These are phyloP conservation scores for Salarias fasciatus DNA, from an alignment of 2,797 vertebrate species.

Conservation along the genomic window DNA sequence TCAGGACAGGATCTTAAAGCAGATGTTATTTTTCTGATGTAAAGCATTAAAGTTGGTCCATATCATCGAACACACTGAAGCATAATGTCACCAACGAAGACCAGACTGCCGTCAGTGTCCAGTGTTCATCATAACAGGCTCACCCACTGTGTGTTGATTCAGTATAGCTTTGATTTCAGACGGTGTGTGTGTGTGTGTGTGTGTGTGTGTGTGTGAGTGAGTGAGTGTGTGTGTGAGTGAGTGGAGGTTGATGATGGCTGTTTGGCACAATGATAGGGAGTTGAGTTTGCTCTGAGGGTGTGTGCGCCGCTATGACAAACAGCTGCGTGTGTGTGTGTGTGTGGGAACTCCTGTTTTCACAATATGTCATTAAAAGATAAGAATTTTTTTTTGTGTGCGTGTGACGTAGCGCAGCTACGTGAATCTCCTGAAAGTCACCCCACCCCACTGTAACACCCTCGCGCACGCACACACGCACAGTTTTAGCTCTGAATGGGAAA, in stretches of 20 bases:
- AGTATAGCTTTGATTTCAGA: conserved; percentile 45
- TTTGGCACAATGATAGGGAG: conserved; percentile 49
- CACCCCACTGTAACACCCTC: neutral
- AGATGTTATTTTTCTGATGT: conserved; percentile 15
- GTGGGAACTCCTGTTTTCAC: conserved; percentile 36
- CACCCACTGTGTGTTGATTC: conserved; percentile 26
- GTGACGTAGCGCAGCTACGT: neutral
- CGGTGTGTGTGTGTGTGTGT: conserved; percentile 21
- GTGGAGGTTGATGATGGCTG: conserved; percentile 8
- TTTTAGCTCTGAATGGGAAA: no score
- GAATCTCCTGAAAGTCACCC: conserved; percentile 4
- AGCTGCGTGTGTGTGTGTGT: conserved; percentile 21
- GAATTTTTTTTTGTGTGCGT: conserved; percentile 8
- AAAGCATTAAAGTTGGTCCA: conserved; percentile 36
- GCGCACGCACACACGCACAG: neutral
- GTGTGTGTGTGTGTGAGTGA: conserved; percentile 10
- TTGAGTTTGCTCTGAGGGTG: conserved; percentile 59
- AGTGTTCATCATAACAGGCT: no score
- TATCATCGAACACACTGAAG: conserved; percentile 45
- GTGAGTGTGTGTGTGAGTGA: no score
- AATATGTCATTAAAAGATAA: conserved; percentile 30
- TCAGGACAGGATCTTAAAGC: conserved; percentile 53
- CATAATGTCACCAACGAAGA: conserved; percentile 36
- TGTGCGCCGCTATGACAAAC: conserved; percentile 39
- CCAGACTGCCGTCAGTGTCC: no score